Evolutionary conservation across 2,888 invertebrate species (phyloP), one percentile per base, ranked within the genome.

Genomic region (Hipparchia sbordonii): DNA sequence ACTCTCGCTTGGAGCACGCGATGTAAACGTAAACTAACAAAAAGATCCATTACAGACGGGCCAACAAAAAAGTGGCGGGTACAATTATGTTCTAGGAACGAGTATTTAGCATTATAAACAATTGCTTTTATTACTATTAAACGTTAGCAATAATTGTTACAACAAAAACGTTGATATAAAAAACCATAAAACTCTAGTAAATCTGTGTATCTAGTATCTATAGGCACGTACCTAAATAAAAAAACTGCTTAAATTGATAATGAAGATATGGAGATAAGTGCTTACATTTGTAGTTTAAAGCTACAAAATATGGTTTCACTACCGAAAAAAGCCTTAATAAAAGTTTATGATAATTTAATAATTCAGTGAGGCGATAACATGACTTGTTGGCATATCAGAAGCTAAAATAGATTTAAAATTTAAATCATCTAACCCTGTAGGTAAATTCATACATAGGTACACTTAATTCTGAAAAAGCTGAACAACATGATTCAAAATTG

Each of bases 31-130:
- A 68, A 75, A 73, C 73, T 72, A 75, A 77, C 77, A 79, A 82
- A 82, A 82, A 82, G 79, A 79, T 79, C 80, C 76, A 80, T 79
- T 81, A 80, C 81, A 79, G 78, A 81, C 78, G 73, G 78, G 75
- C 76, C 75, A 65, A 74, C 78, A 80, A 81, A 80, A 86, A 87
- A 79, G 79, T 78, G 80, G 78, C 80, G 79, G 79, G 80, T 79
- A 82, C 89, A 89, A 90, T 90, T 87, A 90, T 85, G 67, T 74
- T 84, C 84, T 82, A 85, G 85, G 85, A 88, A 86, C 85, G 82
- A 82, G 79, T 82, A 77, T 78, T 81, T 79, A 79, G 73, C 75
- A 70, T 78, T 76, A 79, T 80, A 80, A 82, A 87, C 88, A 87
- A 85, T 87, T 81, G 83, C 84, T 83, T 88, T 88, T 88, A 88